Evolutionary conservation across 2,113 vertebrate genomes (phyloP), one percentile per base, ranked within the genome.

Genomic region (Pterocles gutturalis): DNA sequence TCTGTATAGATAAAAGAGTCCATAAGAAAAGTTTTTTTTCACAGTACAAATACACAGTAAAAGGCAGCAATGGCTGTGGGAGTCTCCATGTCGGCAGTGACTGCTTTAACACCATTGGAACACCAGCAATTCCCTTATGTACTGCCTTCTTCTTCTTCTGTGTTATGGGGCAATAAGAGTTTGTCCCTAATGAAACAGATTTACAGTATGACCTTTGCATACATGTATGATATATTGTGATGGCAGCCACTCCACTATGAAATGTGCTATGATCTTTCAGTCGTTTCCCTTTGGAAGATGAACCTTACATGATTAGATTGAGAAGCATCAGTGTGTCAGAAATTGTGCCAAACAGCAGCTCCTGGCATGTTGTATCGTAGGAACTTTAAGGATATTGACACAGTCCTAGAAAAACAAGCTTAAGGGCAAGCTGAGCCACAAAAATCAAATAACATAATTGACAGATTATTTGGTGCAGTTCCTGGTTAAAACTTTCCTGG

Each of bases 181-280:
- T 95, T 92, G 88, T 70, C n/a, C 94, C 81, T 94, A 87, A 90
- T 93, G 75, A 94, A 95, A 66, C 62, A 95, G 90, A 97, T 96
- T 95, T 97, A 94, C 80, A 93, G 83, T 64, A 70, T 95, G 95
- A 95, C 97, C 96, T 97, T 97, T 97, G 92, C 83, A 89, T 94
- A 87, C 49, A 31, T 75, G 76, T 55, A 67, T 95, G 97, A 96
- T 94, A 93, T 93, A 97, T 91, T 81, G 65, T 82, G 88, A 92
- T 94, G 95, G 93, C 95, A 93, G 65, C 61, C 72, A 92, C 65
- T 97, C 55, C 41, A 49, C 69, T 87, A 61, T 97, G 92, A 97
- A 94, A 94, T 95, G 95, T 11, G 77, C 83, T 95, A 57, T 91
- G 96, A 95, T 94, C 90, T 96, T 95, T 94, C 90, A 78, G 80